Conservation (phyloP, 2,113 vertebrate genomes). For the Asarcornis scutulata region DNA sequence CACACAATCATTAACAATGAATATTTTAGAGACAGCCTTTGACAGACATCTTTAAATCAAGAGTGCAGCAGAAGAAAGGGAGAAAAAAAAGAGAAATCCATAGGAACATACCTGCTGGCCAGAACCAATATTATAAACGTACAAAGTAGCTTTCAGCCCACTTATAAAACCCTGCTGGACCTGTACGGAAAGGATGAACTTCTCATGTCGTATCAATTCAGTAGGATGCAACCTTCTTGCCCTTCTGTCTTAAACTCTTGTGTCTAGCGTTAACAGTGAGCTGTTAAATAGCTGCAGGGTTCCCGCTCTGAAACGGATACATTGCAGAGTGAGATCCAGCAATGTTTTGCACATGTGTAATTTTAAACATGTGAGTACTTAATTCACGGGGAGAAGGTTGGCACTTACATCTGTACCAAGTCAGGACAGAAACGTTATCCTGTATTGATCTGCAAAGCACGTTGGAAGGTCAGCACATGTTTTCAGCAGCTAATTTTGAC, state of each 20-base stretch:
- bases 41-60: not conserved
- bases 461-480: not conserved
- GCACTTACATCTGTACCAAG: not conserved
- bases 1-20: not conserved
- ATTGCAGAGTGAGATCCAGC: constrained; percentile 14
- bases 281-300: constrained; percentile 14
- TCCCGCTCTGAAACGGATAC: not conserved
- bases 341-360: not conserved
- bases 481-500: constrained; percentile 33
- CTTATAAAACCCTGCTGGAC: not conserved
- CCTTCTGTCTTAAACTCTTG: not conserved
- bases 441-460: not conserved
- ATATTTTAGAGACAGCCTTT: not conserved
- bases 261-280: not conserved
- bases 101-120: not conserved
- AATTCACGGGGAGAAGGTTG: not conserved
- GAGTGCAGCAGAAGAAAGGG: not conserved
- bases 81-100: not conserved
- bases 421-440: not conserved
- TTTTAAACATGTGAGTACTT: constrained; percentile 11
- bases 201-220: not conserved
- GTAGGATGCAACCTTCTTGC: not conserved
- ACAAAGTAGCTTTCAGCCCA: not conserved
- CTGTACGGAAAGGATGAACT: not conserved
- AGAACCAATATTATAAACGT: not conserved